These are phyloP conservation scores for Neoaliturus tenellus DNA, from an alignment of 2,888 invertebrate genomes.

Conservation along the genomic window DNA sequence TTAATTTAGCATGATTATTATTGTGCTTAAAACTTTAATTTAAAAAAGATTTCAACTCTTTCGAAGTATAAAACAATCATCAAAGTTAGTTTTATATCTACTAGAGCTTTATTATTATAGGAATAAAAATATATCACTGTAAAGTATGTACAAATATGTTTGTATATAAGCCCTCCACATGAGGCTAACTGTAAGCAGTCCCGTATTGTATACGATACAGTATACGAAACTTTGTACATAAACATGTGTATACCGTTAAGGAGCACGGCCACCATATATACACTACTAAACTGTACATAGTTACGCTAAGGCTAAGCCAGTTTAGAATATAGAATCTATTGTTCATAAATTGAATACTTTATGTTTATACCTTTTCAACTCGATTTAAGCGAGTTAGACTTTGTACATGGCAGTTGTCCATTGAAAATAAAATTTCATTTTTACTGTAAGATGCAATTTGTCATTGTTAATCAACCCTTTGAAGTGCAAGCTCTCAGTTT, in stretches of 20 bases:
- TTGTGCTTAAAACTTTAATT: too few species aligned
- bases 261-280: slow-evolving; percentile 41
- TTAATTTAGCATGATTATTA: too few species aligned
- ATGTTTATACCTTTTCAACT: slow-evolving; percentile 8
- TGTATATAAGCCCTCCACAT: slow-evolving; percentile 19
- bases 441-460: too few species aligned
- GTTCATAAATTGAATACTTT: slow-evolving; percentile 33
- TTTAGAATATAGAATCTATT: slow-evolving; percentile 3
- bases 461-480: too few species aligned
- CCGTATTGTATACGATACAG: background rate
- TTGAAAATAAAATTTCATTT: slow-evolving; percentile 20
- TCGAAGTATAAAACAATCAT: too few species aligned
- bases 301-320: slow-evolving; percentile 23
- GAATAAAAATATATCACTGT: too few species aligned
- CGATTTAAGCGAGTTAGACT: background rate
- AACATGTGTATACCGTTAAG: background rate
- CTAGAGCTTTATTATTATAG: background rate
- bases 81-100: background rate
- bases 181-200: slow-evolving; percentile 12
- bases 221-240: slow-evolving; percentile 17
- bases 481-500: too few species aligned
- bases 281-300: slow-evolving; percentile 37
- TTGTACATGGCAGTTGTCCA: background rate
- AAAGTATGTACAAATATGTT: slow-evolving; percentile 40
- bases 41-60: too few species aligned